A percentile compares a stretch with the other conserved stretches of the same genome.
These are phyloP conservation scores for Heliconius charithonia DNA, from an alignment of 2,888 invertebrate genomes.

Conservation along the genomic window DNA sequence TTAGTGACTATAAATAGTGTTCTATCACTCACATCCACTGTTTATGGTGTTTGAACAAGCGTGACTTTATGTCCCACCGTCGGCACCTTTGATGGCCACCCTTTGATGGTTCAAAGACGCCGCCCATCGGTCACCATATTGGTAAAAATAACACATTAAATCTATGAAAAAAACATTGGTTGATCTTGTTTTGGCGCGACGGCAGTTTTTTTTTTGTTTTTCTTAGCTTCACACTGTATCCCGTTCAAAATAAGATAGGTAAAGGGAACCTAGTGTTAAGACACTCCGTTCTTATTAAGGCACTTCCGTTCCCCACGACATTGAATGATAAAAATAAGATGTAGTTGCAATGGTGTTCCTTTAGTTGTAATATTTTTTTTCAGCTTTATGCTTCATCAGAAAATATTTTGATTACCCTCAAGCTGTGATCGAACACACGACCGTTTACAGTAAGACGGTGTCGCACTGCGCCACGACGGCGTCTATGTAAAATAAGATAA, in stretches of 20 bases:
- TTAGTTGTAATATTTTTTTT: too few relatives aligned
- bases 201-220: not conserved
- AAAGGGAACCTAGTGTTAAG: not conserved
- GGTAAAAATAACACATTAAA: slow-evolving; percentile 79
- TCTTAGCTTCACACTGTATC: not conserved
- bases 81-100: slow-evolving; percentile 58
- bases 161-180: slow-evolving; percentile 60
- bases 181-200: slow-evolving; percentile 43
- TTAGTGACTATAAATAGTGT: slow-evolving; percentile 53
- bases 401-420: too few relatives aligned
- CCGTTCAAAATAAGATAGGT: not conserved
- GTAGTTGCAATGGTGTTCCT: too few relatives aligned
- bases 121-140: slow-evolving; percentile 74
- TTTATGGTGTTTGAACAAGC: slow-evolving; percentile 61
- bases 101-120: slow-evolving; percentile 76
- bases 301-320: too few relatives aligned
- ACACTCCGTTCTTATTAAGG: not conserved
- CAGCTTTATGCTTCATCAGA: too few relatives aligned
- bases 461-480: not conserved
- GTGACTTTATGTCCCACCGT: slow-evolving; percentile 62
- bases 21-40: slow-evolving; percentile 46
- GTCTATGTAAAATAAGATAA: slow-evolving; percentile 8
- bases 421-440: not conserved
- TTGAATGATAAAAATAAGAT: too few relatives aligned
- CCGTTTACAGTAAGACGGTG: not conserved